Evolutionary conservation across 1,140 invertebrate genomes (phyloP).

Genomic region (Homarus americanus): DNA sequence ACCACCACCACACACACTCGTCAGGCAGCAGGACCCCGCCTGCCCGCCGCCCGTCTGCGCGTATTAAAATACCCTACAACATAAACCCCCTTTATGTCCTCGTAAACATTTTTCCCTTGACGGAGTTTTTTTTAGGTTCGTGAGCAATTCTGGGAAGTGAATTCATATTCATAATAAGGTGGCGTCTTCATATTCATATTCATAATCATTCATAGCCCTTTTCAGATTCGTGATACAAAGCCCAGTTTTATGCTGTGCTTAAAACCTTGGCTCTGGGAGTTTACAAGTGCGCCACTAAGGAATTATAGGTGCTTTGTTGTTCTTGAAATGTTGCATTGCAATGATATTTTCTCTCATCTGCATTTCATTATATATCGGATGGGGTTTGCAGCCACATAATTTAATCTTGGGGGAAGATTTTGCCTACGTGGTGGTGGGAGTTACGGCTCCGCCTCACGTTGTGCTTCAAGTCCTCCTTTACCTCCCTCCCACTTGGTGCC

Average conservation of each 20-base stretch:
- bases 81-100: constrained; percentile 69
- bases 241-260: constrained; percentile 58
- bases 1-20: background rate
- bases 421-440: background rate
- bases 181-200: constrained; percentile 60
- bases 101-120: constrained; percentile 71
- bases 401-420: constrained; percentile 34
- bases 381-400: constrained; percentile 35
- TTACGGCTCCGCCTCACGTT: background rate
- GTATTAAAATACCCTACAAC: constrained; percentile 71
- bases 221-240: constrained; percentile 60
- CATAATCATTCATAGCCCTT: constrained; percentile 63
- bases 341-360: constrained; percentile 63
- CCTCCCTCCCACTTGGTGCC: background rate
- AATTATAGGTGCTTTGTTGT: constrained; percentile 59
- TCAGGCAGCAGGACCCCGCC: background rate
- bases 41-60: constrained; percentile 29
- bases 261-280: constrained; percentile 42
- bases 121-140: constrained; percentile 52
- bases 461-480: background rate
- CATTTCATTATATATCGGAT: constrained; percentile 60
- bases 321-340: constrained; percentile 57
- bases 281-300: constrained; percentile 42
- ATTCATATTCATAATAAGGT: constrained; percentile 68
- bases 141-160: constrained; percentile 65